Evolutionary conservation across 2,888 invertebrate genomes (phyloP).

Genomic region (Metacarcinus magister): DNA sequence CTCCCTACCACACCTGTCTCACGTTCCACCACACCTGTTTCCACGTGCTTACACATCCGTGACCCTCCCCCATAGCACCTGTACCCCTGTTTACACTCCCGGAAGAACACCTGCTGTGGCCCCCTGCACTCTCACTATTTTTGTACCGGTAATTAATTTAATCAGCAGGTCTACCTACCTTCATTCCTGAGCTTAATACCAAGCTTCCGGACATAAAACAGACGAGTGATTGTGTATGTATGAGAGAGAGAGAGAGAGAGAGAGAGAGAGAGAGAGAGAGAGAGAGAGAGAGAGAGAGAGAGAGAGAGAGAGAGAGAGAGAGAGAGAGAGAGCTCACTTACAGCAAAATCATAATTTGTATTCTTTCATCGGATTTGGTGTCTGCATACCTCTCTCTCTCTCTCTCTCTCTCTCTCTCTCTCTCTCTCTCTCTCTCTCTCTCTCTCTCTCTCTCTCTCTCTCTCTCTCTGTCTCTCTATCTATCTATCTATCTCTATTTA

Average conservation of each 20-base stretch:
- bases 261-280: conserved; percentile 22
- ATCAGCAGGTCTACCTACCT: background rate
- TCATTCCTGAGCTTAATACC: background rate
- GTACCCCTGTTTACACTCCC: background rate
- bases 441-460: conserved; percentile 37
- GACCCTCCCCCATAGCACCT: background rate
- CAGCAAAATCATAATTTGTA: background rate
- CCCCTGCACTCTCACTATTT: background rate
- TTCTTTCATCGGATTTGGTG: background rate
- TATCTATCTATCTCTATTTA: background rate
- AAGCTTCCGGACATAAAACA: background rate
- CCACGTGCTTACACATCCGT: background rate
- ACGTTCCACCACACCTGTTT: background rate
- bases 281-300: conserved; percentile 15
- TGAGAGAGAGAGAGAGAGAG: background rate
- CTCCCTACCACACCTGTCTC: background rate
- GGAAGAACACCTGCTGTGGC: background rate
- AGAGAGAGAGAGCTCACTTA: background rate
- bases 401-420: conserved; percentile 9
- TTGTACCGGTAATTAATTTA: background rate
- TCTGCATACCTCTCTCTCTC: background rate
- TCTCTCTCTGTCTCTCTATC: conserved; percentile 43
- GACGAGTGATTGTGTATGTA: background rate
- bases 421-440: conserved; percentile 26
- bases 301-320: background rate